These are phyloP conservation scores for Podocnemis expansa DNA, from an alignment of 2,113 vertebrate genomes.

Conservation along the genomic window DNA sequence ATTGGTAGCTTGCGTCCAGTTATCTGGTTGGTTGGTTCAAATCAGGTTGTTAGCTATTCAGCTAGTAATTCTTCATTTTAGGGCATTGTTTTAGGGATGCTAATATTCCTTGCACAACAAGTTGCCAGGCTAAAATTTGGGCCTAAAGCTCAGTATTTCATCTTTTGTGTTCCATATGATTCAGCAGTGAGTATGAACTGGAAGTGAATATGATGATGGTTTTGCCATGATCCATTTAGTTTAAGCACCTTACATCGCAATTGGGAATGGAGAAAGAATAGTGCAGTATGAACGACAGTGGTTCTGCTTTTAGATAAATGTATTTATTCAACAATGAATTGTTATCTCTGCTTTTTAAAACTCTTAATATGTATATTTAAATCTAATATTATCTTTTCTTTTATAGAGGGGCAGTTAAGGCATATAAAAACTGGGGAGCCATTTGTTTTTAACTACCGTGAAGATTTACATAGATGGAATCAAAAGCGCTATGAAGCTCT, in stretches of 20 bases:
- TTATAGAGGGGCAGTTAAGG: constrained; percentile 89
- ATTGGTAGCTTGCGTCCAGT: background rate
- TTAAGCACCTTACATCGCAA: background rate
- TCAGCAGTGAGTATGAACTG: background rate
- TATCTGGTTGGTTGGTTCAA: background rate
- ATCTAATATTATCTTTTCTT: constrained; percentile 47
- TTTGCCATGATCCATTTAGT: background rate
- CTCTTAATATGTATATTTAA: background rate
- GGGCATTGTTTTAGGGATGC: background rate
- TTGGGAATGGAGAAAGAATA: background rate
- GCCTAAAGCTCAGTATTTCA: background rate
- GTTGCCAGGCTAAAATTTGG: background rate
- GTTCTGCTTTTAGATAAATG: background rate
- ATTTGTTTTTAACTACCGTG: constrained; percentile 95
- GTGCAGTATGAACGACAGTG: background rate
- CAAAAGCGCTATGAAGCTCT: constrained; percentile 98
- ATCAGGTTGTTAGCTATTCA: constrained; percentile 3
- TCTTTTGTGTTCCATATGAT: background rate
- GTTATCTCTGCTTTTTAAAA: background rate
- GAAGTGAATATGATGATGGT: background rate
- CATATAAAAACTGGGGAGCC: constrained; percentile 92
- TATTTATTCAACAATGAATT: background rate
- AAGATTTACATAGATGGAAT: constrained; percentile 98
- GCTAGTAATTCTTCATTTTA: constrained; percentile 15
- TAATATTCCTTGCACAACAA: background rate